Evolutionary conservation across 1,140 invertebrate genomes (phyloP), one percentile per base, ranked within the genome.

Genomic region (Neodiprion fabricii): DNA sequence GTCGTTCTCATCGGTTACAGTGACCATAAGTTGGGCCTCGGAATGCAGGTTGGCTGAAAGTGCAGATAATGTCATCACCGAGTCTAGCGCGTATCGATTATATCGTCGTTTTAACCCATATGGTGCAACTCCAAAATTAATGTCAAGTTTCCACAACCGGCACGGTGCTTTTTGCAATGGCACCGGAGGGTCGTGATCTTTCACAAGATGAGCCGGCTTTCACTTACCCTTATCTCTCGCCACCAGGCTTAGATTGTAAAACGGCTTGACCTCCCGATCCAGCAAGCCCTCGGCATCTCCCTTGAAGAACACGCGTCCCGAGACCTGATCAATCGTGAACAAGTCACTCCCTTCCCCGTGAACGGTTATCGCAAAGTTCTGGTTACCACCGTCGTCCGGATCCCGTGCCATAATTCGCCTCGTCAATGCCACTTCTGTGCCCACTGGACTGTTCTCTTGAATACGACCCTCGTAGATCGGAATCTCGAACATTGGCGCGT

Each of bases 1-100:
- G 84, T 98, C 96, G 82, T 98, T 98, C 75, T 93, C 92, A 86
- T 98, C 96, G 8, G 91, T 87, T 12, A 97, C 87, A 1, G 87
- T 89, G 70, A 98, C 91, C 0, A 88, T 92, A 5, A 98, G 80
- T 76, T 91, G 91, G 0, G 92, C 92, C 84, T 93, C 92, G 4
- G 92, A 92, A n/a, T 89, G 92, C 11, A 96, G 82, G 73, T 94
- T 94, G 1, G 93, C 94, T 83, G 80, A 69, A 81, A 70, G 50
- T 48, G 10, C 71, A 72, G 17, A 17, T 9, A 21, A 48, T 8
- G n/a, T 23, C 48, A 5, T 9, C n/a, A 21, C 70, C 61, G 23
- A 49, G 9, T 23, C 71, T 48, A 65, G 68, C 17, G 14, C 28
- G 17, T 40, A 4, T 7, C 50, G 9, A 73, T 61, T 73, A 21